A percentile compares a stretch with the other conserved stretches of the same genome.
Evolutionary conservation across 2,888 invertebrate species (phyloP).

Genomic region (Slavum lentiscoides): DNA sequence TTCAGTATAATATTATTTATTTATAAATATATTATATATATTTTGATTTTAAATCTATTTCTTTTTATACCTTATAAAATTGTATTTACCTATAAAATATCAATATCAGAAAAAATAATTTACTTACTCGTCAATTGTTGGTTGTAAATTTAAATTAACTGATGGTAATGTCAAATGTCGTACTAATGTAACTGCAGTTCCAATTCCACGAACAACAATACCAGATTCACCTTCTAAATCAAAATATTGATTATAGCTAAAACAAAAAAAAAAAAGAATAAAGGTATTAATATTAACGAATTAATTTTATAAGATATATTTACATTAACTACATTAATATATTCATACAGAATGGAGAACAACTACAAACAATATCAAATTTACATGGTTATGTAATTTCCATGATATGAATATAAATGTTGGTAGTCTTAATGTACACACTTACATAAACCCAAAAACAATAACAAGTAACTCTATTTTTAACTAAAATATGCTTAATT

Average conservation of each 20-base stretch:
- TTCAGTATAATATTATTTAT: too few relatives aligned
- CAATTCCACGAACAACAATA: constrained; percentile 93
- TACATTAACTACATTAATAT: not conserved
- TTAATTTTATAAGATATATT: not conserved
- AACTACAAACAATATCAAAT: not conserved
- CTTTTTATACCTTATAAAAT: not conserved
- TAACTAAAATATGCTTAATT: not conserved
- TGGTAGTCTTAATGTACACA: too few relatives aligned
- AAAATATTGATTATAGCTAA: constrained; percentile 85
- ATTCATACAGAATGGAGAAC: not conserved
- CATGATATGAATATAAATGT: too few relatives aligned
- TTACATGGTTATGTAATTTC: too few relatives aligned
- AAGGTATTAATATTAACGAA: not conserved
- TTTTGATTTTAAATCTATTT: too few relatives aligned
- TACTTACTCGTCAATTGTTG: constrained; percentile 48
- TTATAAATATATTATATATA: too few relatives aligned
- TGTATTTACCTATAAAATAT: not conserved
- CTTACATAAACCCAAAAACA: too few relatives aligned
- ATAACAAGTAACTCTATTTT: too few relatives aligned
- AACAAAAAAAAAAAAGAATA: constrained; percentile 55
- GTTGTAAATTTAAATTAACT: constrained; percentile 41
- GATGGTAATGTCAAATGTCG: constrained; percentile 49
- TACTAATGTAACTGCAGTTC: constrained; percentile 79
- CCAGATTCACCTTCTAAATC: constrained; percentile 97
- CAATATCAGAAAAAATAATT: not conserved